Conservation (phyloP, 2,888 invertebrate genomes). For the Agapostemon virescens region DNA sequence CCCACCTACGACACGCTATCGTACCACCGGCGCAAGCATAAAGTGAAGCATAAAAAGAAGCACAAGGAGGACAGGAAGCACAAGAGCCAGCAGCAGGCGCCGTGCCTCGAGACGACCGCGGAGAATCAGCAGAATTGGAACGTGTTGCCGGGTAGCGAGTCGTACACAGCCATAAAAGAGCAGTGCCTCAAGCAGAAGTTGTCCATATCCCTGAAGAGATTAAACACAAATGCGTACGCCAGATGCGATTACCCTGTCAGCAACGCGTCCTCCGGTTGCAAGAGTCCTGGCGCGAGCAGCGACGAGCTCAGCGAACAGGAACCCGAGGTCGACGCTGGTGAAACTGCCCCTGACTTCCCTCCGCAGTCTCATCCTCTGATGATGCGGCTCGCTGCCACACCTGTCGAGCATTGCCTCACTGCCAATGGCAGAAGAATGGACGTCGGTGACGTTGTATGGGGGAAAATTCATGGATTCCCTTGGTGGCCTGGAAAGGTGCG, state of each 20-base stretch:
- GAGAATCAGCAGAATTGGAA: slow-evolving; percentile 82
- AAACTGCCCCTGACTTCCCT: slow-evolving; percentile 82
- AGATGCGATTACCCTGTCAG: slow-evolving; percentile 80
- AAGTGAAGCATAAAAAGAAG: slow-evolving; percentile 90
- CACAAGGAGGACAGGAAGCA: slow-evolving; percentile 84
- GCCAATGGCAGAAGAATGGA: slow-evolving; percentile 82
- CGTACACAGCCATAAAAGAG: slow-evolving; percentile 84
- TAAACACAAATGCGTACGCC: slow-evolving; percentile 87
- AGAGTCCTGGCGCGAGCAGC: slow-evolving; percentile 81
- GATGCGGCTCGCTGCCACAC: slow-evolving; percentile 83
- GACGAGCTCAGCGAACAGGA: slow-evolving; percentile 79
- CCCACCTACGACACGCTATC: slow-evolving; percentile 75
- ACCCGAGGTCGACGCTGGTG: slow-evolving; percentile 77
- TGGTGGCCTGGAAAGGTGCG: slow-evolving; percentile 93
- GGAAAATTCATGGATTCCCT: slow-evolving; percentile 91
- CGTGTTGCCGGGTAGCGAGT: slow-evolving; percentile 79
- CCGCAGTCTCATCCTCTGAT: slow-evolving; percentile 82
- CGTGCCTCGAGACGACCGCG: slow-evolving; percentile 33
- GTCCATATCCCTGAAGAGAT: slow-evolving; percentile 87
- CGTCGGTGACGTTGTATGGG: slow-evolving; percentile 93
- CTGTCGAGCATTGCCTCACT: slow-evolving; percentile 82
- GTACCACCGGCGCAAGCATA: slow-evolving; percentile 83
- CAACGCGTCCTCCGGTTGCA: slow-evolving; percentile 80
- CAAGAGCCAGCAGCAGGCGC: slow-evolving; percentile 69
- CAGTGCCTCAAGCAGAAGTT: slow-evolving; percentile 88